A percentile compares a stretch with the other conserved stretches of the same genome.
Evolutionary conservation across 2,113 vertebrate genomes (phyloP).

Genomic region (Apodemus sylvaticus): DNA sequence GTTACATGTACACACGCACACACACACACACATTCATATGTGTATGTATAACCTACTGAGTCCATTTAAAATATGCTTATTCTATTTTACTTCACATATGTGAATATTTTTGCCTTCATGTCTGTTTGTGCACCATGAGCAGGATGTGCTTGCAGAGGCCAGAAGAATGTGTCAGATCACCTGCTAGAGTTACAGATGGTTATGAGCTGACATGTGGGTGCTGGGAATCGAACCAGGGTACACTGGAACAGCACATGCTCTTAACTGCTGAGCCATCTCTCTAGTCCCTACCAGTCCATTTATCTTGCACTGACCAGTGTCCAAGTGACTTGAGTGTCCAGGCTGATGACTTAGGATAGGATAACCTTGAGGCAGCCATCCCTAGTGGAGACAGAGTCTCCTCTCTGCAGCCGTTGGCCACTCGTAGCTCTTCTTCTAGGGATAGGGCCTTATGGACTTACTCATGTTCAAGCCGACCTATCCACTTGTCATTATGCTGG

Average conservation of each 20-base stretch:
- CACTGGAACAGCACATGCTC: neutral
- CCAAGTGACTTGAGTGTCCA: neutral
- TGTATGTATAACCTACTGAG: neutral
- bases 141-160: neutral
- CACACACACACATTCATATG: neutral
- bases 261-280: neutral
- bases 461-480: neutral
- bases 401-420: no score
- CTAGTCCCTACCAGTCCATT: neutral
- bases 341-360: neutral
- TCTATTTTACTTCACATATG: neutral
- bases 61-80: neutral
- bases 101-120: neutral
- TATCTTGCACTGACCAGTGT: no score
- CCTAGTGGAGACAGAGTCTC: neutral
- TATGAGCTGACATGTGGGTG: neutral
- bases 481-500: neutral
- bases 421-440: neutral
- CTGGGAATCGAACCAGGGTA: neutral
- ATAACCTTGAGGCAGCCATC: neutral
- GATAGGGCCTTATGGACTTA: neutral
- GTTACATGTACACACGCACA: neutral
- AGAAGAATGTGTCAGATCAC: neutral
- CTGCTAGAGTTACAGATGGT: neutral
- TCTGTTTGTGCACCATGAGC: neutral